These are phyloP conservation scores for Phrynosoma platyrhinos DNA, from an alignment of 2,113 vertebrate species.

Conservation along the genomic window DNA sequence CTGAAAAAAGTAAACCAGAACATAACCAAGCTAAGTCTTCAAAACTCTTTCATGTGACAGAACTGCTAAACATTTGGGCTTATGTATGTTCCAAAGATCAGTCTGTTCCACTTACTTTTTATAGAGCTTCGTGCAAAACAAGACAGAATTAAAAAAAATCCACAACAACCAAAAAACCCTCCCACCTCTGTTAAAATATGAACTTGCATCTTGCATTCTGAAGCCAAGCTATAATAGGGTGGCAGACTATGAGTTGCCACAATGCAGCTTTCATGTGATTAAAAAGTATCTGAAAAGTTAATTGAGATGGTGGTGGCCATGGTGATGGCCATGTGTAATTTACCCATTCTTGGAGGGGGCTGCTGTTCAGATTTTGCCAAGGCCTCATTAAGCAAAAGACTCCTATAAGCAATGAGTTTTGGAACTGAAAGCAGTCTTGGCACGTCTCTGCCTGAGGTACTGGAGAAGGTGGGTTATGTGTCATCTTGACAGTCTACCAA, in stretches of 20 bases:
- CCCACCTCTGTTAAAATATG: neutral
- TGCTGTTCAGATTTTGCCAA: neutral
- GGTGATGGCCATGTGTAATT: neutral
- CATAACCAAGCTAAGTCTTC: neutral
- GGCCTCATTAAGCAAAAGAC: neutral
- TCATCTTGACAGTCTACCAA: slow-evolving; percentile 6
- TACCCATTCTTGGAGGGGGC: neutral
- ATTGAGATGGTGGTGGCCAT: neutral
- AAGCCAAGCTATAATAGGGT: slow-evolving; percentile 9
- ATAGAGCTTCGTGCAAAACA: slow-evolving; percentile 28
- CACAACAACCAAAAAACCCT: neutral
- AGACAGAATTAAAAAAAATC: neutral
- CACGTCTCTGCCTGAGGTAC: neutral
- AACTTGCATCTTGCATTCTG: neutral
- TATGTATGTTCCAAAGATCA: slow-evolving; percentile 30
- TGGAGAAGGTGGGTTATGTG: slow-evolving; percentile 21
- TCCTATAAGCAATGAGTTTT: slow-evolving; percentile 15
- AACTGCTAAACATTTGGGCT: slow-evolving; percentile 29
- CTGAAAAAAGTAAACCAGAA: neutral
- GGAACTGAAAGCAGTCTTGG: neutral
- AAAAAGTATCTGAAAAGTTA: neutral
- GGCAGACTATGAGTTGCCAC: neutral
- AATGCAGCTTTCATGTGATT: neutral
- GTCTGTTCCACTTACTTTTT: neutral
- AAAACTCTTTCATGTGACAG: neutral